Evolutionary conservation across 1,140 invertebrate species (phyloP), one percentile per base, ranked within the genome.

Genomic region (Lerema accius): DNA sequence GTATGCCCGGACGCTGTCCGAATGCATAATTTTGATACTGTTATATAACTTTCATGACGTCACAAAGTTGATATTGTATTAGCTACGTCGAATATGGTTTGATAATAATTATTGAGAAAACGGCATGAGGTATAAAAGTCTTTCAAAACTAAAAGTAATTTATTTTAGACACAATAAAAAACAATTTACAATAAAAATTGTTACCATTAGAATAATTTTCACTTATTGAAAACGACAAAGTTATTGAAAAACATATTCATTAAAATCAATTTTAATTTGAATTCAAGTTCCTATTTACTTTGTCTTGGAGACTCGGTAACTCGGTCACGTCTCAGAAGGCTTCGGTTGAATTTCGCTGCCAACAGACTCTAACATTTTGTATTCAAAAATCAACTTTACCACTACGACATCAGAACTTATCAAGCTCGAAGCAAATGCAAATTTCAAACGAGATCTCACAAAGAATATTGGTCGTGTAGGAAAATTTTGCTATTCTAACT

Each of bases 11-110:
- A 43, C 43, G 43, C 43, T 15, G 42, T 37, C 42, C 55, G 48
- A 59, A 59, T 59, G 53, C n/a, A n/a, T 58, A 58, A 58, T 58
- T 40, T 45, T 58, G 53, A 45, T 58, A 58, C 42, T 58, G 43
- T 45, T 58, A 35, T 26, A 14, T 58, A 40, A 23, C 2, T 23
- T 23, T 23, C 19, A 23, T 23, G 2, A 23, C n/a, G n/a, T n/a
- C n/a, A n/a, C n/a, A n/a, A n/a, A n/a, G n/a, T n/a, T n/a, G n/a
- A n/a, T n/a, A n/a, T n/a, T n/a, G n/a, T n/a, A 23, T 23, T 23
- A 23, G 19, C 5, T 23, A 23, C 2, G 5, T 23, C 19, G 19
- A 23, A 23, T 5, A 23, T 23, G 19, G 19, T 23, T 5, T 3
- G n/a, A n/a, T n/a, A n/a, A n/a, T n/a, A n/a, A n/a, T n/a, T n/a